A percentile compares a stretch with the other conserved stretches of the same genome.
These are phyloP conservation scores for Dendrolimus pini DNA, from an alignment of 2,888 invertebrate species.

Conservation along the genomic window DNA sequence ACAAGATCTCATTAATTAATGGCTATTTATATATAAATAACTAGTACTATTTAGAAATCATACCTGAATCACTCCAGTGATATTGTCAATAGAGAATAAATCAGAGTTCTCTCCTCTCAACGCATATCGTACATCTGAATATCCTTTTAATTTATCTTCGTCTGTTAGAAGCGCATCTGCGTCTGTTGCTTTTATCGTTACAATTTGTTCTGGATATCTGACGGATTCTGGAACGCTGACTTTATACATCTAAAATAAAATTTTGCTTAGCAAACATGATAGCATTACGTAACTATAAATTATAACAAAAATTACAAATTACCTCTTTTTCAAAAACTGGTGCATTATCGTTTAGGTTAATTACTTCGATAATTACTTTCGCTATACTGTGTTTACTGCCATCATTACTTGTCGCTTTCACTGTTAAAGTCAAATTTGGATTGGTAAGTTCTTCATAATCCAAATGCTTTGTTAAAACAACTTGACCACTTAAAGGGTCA, in stretches of 20 bases:
- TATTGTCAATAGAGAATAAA: conserved; percentile 82
- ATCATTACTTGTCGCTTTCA: conserved; percentile 73
- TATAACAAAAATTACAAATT: conserved; percentile 16
- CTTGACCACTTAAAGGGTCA: conserved; percentile 82
- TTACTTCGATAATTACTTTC: conserved; percentile 81
- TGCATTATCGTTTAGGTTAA: conserved; percentile 87
- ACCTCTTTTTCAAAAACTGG: conserved; percentile 82
- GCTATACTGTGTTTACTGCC: conserved; percentile 79
- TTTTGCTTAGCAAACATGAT: not conserved
- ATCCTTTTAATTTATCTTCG: conserved; percentile 76
- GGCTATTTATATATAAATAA: not conserved
- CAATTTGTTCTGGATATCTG: conserved; percentile 79
- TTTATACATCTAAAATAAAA: conserved; percentile 72
- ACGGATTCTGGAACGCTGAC: conserved; percentile 83
- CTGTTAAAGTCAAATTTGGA: conserved; percentile 75
- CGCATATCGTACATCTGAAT: conserved; percentile 82
- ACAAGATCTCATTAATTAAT: too few relatives aligned
- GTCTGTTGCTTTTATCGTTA: conserved; percentile 83
- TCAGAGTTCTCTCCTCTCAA: conserved; percentile 85
- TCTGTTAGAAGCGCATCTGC: conserved; percentile 79
- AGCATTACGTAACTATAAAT: too few relatives aligned
- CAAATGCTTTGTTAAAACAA: conserved; percentile 83
- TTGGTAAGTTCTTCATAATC: conserved; percentile 85
- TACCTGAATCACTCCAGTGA: conserved; percentile 81
- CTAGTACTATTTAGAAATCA: not conserved